Base-by-base conservation (phyloP, 2,888 invertebrate genomes). In the Euzophera pinguis region DNA sequence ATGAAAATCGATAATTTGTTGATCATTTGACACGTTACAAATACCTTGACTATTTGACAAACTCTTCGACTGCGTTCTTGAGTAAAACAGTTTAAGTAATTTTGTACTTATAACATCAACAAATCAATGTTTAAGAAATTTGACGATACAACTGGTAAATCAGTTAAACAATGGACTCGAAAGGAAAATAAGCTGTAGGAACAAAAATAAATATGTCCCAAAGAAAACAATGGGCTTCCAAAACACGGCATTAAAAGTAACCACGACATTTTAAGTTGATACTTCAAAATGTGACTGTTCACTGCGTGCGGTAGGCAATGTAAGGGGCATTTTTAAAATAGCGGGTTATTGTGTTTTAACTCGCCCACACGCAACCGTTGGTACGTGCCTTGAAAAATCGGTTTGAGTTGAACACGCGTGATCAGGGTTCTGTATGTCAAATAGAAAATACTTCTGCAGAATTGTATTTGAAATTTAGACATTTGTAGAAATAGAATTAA, bases 241-340 rank as follows among this genome's bases (percentile, higher is more conserved):
- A 73, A 71, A 77, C 73, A 74, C 72, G 67, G 73, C 73, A 77
- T 81, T 81, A 82, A 83, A 75, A 84, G 82, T 81, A 84, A 81
- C 73, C 76, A 65, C 63, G 63, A 64, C 65, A 65, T 67, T 61
- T 76, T 73, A 73, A 79, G 79, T 76, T 71, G 79, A 69, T 76
- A 80, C 84, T 87, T 81, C 60, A 87, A 79, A 81, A 76, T 73
- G 76, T 83, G 78, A 72, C 79, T 69, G 72, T 72, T 81, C 78
- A 78, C 73, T 70, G 77, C 67, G 70, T 81, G 87, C 82, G 87
- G 88, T 86, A 82, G 87, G 85, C 80, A 75, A 69, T 63, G 73
- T 67, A 62, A 72, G 7, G 8, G 69, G 77, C 71, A 77, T 83
- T 81, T 73, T 76, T 78, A 75, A 78, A 80, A 80, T 76, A 69